These are phyloP conservation scores for Grammomys surdaster DNA, from an alignment of 2,113 vertebrate species.

Conservation along the genomic window DNA sequence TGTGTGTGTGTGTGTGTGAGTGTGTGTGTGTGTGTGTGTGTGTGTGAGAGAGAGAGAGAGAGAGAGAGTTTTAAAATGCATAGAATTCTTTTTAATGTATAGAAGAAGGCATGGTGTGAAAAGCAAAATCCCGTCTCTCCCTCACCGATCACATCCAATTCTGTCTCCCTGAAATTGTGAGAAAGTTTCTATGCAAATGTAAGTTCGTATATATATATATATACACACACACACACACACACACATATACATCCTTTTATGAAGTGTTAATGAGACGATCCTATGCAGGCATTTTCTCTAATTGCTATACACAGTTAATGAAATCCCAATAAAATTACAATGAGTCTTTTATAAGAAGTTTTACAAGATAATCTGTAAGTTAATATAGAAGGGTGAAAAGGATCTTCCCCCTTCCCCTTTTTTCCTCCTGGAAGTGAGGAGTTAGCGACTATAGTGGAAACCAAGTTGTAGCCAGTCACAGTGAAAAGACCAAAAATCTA, in stretches of 20 bases:
- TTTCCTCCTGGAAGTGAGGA: slow-evolving; percentile 46
- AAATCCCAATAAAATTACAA: slow-evolving; percentile 56
- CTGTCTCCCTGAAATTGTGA: slow-evolving; percentile 46
- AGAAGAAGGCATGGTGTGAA: slow-evolving; percentile 17
- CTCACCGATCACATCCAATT: slow-evolving; percentile 38
- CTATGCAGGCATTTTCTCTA: slow-evolving; percentile 23
- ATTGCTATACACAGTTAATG: slow-evolving; percentile 27
- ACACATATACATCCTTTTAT: not conserved
- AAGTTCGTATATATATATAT: not conserved
- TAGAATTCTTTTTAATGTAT: not conserved
- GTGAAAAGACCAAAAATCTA: slow-evolving; percentile 35
- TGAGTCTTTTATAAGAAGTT: not conserved
- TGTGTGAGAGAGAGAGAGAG: not conserved
- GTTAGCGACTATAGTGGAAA: slow-evolving; percentile 47
- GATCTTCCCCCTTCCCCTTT: slow-evolving; percentile 41
- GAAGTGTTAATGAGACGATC: slow-evolving; percentile 18
- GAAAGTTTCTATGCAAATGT: slow-evolving; percentile 53
- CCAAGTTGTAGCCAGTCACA: slow-evolving; percentile 27
- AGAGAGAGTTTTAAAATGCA: no score
- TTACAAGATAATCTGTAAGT: slow-evolving; percentile 53
- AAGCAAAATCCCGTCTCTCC: slow-evolving; percentile 44
- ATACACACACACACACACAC: no score
- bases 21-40: not conserved
- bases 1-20: no score
- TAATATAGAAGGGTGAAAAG: slow-evolving; percentile 21